These are phyloP conservation scores for Megatriorchis doriae DNA, from an alignment of 2,113 vertebrate species.

Conservation along the genomic window DNA sequence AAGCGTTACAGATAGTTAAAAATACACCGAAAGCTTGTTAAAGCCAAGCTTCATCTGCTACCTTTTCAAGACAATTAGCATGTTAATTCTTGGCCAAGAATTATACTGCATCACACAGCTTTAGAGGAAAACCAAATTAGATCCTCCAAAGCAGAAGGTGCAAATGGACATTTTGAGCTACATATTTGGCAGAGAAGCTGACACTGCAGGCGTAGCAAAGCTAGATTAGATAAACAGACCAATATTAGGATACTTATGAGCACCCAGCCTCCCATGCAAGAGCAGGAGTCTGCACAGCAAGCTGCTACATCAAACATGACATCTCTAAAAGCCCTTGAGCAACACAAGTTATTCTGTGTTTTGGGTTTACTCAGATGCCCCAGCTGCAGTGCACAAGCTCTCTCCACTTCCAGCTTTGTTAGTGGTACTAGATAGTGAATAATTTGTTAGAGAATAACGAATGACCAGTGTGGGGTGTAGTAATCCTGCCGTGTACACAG, in stretches of 20 bases:
- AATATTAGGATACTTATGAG: neutral
- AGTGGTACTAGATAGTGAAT: neutral
- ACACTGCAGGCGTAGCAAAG: neutral
- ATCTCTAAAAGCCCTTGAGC: neutral
- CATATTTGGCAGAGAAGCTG: neutral
- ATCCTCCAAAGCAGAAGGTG: neutral
- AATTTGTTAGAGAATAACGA: neutral
- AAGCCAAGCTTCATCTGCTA: neutral
- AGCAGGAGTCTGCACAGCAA: neutral
- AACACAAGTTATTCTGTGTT: neutral
- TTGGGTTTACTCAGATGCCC: neutral
- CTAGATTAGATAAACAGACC: neutral
- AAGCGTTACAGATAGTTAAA: neutral
- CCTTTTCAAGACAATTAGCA: neutral
- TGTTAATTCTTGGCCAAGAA: neutral
- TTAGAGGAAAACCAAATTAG: neutral
- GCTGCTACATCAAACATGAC: too few species aligned
- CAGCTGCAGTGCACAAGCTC: neutral
- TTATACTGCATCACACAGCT: neutral
- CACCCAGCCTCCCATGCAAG: neutral
- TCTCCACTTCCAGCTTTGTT: neutral
- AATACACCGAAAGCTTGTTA: neutral
- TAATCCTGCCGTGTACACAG: neutral
- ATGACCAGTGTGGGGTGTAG: too few species aligned
- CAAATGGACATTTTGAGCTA: neutral